Base-by-base conservation (phyloP, 2,797 vertebrate species). In the Alcedo quadribrachys region DNA sequence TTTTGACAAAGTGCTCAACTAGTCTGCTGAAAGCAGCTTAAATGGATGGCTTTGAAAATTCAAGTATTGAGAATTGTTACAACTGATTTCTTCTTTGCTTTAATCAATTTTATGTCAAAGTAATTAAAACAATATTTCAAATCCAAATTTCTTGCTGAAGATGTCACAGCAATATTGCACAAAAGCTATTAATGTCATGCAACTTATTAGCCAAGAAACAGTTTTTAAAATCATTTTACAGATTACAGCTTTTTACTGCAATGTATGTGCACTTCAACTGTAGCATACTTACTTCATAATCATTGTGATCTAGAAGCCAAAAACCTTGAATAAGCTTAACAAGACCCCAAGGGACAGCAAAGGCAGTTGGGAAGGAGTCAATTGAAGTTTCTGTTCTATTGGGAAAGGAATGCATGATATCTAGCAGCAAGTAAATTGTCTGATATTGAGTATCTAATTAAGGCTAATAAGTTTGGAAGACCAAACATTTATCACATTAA, bases 371-470 rank as follows among this genome's bases (percentile, higher is more conserved):
- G 91, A 99, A 99, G 65, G 99, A 99, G 63, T 98, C 98, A 27
- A 99, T 95, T 8, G 97, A 98, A 30, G 98, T 97, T 22, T 98
- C 98, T 5, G 97, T 98, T 96, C 99, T 99, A 96, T 98, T 98
- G 21, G 98, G 98, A 92, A 98, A 98, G 30, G 98, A 98, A 97
- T 99, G 98, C 98, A 99, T 99, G 66, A 99, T 98, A 95, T 99
- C 99, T 89, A 99, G 96, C 86, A 99, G 94, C 96, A 99, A 97
- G 97, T 99, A 99, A 97, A 99, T 99, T 45, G 98, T 98, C 99
- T 99, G 97, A 68, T 33, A 87, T 46, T 35, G 32, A 61, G 24
- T 50, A 70, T 94, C 97, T 81, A 24, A 93, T 98, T 98, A 98
- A 98, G 97, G 98, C 42, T 3, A 93, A 97, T 70, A 86, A 45